Conservation (phyloP, 2,888 invertebrate species). For the Limnephilus marmoratus region DNA sequence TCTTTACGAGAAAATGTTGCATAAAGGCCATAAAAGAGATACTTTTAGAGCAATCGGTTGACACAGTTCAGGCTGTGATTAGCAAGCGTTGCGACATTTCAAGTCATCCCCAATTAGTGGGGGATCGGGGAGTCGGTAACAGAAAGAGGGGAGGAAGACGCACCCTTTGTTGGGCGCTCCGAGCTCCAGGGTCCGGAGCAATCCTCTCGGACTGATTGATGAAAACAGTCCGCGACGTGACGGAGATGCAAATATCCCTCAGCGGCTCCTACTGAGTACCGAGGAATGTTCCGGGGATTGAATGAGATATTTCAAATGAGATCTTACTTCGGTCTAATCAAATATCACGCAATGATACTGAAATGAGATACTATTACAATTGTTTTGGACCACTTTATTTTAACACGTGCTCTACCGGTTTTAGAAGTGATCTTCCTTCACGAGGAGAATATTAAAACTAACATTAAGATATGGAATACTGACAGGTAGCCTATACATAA, state of each 20-base stretch:
- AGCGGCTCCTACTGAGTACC: background rate
- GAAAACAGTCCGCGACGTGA: conserved; percentile 42
- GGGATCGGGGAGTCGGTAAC: background rate
- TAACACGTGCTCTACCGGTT: too few species aligned
- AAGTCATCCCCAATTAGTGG: conserved; percentile 48
- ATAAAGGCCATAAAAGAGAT: background rate
- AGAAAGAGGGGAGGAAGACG: background rate
- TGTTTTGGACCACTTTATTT: too few species aligned
- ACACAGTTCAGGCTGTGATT: conserved; percentile 26
- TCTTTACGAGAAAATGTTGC: background rate
- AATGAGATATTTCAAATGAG: conserved; percentile 21
- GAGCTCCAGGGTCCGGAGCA: conserved; percentile 27
- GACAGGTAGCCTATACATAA: too few species aligned
- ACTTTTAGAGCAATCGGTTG: conserved; percentile 9
- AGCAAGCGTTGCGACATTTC: conserved; percentile 46
- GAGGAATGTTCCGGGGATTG: conserved; percentile 19
- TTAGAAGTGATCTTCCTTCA: too few species aligned
- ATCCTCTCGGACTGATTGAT: conserved; percentile 42
- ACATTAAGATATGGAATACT: too few species aligned
- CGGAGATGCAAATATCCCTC: conserved; percentile 43
- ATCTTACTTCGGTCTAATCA: background rate
- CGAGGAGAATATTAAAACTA: too few species aligned
- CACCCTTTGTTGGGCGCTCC: conserved; percentile 29
- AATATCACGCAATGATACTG: background rate
- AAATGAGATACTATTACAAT: background rate